Evolutionary conservation across 2,888 invertebrate genomes (phyloP).

Genomic region (Exephanes ischioxanthus): DNA sequence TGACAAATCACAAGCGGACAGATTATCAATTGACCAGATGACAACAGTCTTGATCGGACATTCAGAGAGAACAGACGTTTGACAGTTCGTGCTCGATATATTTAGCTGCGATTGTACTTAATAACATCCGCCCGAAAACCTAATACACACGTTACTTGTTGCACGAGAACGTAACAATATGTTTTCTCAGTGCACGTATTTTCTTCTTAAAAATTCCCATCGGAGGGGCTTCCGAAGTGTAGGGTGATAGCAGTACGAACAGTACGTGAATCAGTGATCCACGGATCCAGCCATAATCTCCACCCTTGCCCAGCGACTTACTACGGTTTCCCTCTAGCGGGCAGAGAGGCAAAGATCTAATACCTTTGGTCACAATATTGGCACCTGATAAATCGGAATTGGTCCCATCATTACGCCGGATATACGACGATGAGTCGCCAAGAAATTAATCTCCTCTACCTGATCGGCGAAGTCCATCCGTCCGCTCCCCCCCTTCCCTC

Average conservation of each 20-base stretch:
- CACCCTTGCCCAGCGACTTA: background rate
- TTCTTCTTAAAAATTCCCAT: background rate
- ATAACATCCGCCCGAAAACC: too few species aligned
- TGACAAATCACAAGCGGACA: too few species aligned
- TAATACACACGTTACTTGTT: too few species aligned
- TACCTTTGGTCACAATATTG: background rate
- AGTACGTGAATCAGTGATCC: background rate
- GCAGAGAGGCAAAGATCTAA: background rate
- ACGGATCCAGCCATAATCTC: too few species aligned
- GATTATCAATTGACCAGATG: too few species aligned
- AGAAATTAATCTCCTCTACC: conserved; percentile 18
- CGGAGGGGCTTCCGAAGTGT: background rate
- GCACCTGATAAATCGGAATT: background rate
- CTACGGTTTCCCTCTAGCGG: background rate
- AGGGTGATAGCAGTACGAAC: background rate
- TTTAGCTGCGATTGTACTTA: too few species aligned
- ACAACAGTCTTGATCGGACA: too few species aligned
- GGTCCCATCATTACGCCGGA: background rate
- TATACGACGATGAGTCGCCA: conserved; percentile 9
- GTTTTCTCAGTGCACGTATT: too few species aligned
- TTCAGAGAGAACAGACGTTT: too few species aligned
- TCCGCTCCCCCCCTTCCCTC: background rate
- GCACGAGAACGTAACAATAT: too few species aligned
- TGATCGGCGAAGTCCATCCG: background rate
- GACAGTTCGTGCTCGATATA: too few species aligned